Evolutionary conservation across 2,797 vertebrate genomes (phyloP).

Genomic region (Euphonia xanthogaster): DNA sequence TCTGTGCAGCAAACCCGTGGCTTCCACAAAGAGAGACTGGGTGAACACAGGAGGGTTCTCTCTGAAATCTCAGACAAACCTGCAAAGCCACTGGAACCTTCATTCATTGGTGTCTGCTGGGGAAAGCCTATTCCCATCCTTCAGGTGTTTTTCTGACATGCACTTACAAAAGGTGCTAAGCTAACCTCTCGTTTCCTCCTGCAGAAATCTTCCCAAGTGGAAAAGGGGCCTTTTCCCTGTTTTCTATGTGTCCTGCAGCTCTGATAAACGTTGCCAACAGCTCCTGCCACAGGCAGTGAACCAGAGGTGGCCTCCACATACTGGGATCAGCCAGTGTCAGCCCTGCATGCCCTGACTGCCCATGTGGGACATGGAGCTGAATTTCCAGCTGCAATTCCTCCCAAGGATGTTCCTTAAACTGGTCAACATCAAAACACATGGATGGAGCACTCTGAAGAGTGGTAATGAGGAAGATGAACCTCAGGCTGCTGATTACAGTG

Average conservation of each 20-base stretch:
- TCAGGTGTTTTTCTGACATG: neutral
- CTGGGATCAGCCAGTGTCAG: neutral
- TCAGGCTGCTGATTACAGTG: neutral
- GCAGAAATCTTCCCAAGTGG: neutral
- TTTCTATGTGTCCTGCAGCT: neutral
- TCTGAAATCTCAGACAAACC: neutral
- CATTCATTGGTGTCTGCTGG: neutral
- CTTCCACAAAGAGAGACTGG: neutral
- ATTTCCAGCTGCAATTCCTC: neutral
- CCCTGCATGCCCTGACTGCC: neutral
- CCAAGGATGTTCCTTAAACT: neutral
- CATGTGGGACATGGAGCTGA: fast-evolving
- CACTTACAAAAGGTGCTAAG: neutral
- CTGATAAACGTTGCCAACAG: neutral
- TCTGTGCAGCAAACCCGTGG: neutral
- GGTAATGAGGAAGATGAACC: neutral
- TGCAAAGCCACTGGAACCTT: neutral
- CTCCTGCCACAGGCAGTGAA: neutral
- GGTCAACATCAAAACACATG: fast-evolving
- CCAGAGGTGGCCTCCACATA: neutral
- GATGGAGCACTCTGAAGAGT: neutral
- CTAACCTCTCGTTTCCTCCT: neutral
- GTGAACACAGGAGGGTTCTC: neutral
- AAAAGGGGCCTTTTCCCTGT: fast-evolving
- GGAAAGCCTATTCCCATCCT: neutral